Conservation (phyloP, 2,113 vertebrate genomes). For the Erpornis zantholeuca region DNA sequence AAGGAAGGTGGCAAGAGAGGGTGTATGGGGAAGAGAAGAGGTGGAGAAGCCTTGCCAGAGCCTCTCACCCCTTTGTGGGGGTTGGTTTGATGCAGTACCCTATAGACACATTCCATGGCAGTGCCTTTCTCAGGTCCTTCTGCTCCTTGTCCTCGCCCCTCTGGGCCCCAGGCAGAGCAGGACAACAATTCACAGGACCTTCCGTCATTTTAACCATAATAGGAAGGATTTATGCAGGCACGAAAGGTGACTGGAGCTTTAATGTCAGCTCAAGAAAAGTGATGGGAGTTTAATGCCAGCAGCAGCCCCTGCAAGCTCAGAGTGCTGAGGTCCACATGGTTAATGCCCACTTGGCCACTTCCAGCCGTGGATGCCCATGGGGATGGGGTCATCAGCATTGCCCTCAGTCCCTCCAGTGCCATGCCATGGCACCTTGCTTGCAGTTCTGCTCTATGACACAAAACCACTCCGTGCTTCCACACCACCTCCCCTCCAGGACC, state of each 20-base stretch:
- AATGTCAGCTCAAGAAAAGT: neutral
- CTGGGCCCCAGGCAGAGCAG: neutral
- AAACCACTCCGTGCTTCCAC: neutral
- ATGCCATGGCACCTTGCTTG: neutral
- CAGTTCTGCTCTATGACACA: neutral
- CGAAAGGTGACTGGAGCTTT: neutral
- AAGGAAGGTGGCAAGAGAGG: neutral
- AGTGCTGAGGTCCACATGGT: neutral
- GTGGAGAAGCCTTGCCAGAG: neutral
- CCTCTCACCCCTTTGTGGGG: neutral
- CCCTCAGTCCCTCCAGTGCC: neutral
- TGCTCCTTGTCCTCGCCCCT: neutral
- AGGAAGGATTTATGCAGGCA: neutral
- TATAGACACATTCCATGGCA: neutral
- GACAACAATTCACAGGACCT: neutral
- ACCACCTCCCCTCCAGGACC: neutral
- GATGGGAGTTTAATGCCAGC: neutral
- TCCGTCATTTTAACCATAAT: neutral
- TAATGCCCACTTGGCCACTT: neutral
- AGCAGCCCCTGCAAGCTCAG: neutral
- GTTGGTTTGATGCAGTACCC: neutral
- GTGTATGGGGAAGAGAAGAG: neutral
- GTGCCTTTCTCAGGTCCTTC: neutral
- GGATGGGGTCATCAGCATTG: fast-evolving
- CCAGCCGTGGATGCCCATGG: fast-evolving